phyloP scores from a whole-genome alignment of 2,113 vertebrate genomes.

The Engystomops pustulosus region DNA sequence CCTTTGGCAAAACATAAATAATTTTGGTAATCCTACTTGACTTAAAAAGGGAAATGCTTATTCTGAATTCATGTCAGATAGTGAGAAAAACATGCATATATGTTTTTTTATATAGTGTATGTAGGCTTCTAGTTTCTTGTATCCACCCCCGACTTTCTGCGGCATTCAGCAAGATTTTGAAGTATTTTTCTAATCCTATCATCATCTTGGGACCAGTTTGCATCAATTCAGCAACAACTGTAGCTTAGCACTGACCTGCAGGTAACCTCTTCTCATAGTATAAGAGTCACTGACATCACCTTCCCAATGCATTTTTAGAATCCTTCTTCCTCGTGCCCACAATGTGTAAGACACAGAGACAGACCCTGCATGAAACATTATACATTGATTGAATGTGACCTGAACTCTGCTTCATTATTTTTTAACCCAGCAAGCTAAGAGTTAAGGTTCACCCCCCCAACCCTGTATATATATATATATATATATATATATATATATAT shows the following conservation, averaged over 20 bases:
- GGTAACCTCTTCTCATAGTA: neutral
- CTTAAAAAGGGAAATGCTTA: no score
- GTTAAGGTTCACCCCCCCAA: conserved; percentile 10
- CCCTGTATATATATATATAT: conserved; percentile 12
- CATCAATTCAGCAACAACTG: neutral
- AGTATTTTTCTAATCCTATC: neutral
- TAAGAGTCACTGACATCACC: neutral
- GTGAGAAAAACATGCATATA: no score
- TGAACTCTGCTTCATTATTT: no score
- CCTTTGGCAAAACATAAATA: no score
- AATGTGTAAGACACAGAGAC: neutral
- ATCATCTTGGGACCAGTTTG: neutral
- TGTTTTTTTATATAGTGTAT: no score
- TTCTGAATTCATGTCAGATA: no score
- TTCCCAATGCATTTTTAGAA: neutral
- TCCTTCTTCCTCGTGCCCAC: neutral
- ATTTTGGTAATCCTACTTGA: no score
- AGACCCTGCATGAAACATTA: neutral
- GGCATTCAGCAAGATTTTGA: neutral
- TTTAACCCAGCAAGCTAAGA: neutral
- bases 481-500: conserved; percentile 42
- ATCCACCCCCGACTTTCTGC: neutral
- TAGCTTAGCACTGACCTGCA: neutral
- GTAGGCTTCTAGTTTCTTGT: no score
- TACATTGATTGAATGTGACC: neutral